Conservation (phyloP, 2,888 invertebrate species). For the Nipponacmea schrenckii region DNA sequence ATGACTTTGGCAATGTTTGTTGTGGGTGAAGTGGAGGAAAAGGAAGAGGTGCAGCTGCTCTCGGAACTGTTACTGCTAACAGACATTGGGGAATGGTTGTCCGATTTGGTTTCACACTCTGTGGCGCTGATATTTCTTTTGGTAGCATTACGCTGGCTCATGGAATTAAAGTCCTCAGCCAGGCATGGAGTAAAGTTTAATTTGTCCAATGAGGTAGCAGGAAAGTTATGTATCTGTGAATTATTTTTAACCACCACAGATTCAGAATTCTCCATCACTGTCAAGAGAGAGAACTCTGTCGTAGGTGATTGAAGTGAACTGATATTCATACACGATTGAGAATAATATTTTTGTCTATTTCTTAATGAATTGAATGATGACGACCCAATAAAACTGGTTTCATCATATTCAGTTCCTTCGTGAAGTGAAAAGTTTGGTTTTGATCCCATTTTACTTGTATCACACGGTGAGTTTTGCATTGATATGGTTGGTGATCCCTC, state of each 20-base stretch:
- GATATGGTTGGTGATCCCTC: not conserved
- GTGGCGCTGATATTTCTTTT: slow-evolving; percentile 25
- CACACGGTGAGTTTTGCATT: not conserved
- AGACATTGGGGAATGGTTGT: slow-evolving; percentile 33
- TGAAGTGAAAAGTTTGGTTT: not conserved
- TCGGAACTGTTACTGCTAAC: slow-evolving; percentile 36
- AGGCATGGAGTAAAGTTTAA: slow-evolving; percentile 66
- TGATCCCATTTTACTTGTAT: not conserved
- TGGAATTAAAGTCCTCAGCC: slow-evolving; percentile 41
- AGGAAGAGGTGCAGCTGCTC: slow-evolving; percentile 25
- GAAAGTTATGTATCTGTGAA: slow-evolving; percentile 44
- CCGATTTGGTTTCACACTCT: slow-evolving; percentile 25
- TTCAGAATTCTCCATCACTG: slow-evolving; percentile 34
- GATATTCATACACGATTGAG: not conserved
- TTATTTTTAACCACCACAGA: slow-evolving; percentile 32
- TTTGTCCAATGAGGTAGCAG: slow-evolving; percentile 65
- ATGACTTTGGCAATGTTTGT: not conserved
- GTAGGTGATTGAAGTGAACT: slow-evolving; percentile 65
- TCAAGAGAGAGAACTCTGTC: slow-evolving; percentile 66
- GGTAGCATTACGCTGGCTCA: slow-evolving; percentile 20
- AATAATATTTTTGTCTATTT: not conserved
- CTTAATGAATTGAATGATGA: not conserved
- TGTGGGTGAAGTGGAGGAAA: slow-evolving; percentile 15
- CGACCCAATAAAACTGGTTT: not conserved
- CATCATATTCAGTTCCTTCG: not conserved